Evolutionary conservation across 2,113 vertebrate genomes (phyloP), one percentile per base, ranked within the genome.

Genomic region (Tragelaphus strepsiceros): DNA sequence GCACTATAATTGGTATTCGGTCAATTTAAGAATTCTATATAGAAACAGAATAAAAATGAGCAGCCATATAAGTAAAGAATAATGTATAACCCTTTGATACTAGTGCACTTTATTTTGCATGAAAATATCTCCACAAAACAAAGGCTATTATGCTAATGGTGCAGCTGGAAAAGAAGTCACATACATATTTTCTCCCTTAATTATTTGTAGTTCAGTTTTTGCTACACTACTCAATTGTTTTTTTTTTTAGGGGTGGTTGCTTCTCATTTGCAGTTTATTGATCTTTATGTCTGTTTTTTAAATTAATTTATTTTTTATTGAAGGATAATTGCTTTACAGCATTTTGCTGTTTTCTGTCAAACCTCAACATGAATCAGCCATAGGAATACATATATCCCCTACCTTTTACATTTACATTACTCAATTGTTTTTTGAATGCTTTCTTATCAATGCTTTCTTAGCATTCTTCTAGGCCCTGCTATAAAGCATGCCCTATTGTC

Each of bases 181-280:
- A 19, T 54, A 32, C 0, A 10, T 53, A 22, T 62, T 94, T 88
- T 91, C 46, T 87, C 14, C 16, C 35, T 80, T 32, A 82, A 59
- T 30, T 77, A 28, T 59, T 87, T 64, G 16, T 2, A 35, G 64
- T 62, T 94, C 15, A 26, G 62, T 64, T 13, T 74, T 30, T 14
- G 15, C 15, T 78, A 22, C 5, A n/a, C 51, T 49, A 46, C 17
- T 51, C 14, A 78, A 49, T 43, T 22, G 64, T 21, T 10, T 8
- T 21, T 21, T 2, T n/a, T 64, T 17, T 4, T 0, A 32, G 64
- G 2, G 17, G 64, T 0, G 3, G 32, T 35, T 71, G 12, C n/a
- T 22, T 35, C n/a, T 71, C 64, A 71, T 71, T 35, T 71, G 9
- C 19, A 71, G n/a, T 35, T 71, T 35, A 71, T 22, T 71, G 64